phyloP scores from a whole-genome alignment of 2,888 invertebrate species.

The Atrina japonica region DNA sequence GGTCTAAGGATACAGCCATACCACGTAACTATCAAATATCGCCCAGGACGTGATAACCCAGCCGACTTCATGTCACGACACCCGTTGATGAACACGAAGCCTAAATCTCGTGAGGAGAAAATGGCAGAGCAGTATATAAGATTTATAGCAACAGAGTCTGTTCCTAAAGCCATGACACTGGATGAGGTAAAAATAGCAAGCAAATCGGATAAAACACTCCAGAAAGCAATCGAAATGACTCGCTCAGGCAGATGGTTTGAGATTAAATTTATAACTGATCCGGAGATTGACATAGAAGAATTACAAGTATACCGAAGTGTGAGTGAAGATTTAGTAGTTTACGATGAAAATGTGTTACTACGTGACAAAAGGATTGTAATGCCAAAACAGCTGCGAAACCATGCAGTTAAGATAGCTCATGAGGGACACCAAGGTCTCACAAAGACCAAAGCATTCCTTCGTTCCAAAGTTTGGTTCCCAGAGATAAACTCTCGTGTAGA shows the following conservation, averaged over 20 bases:
- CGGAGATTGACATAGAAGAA: conserved; percentile 41
- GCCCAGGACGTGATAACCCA: conserved; percentile 57
- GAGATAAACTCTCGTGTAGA: conserved; percentile 48
- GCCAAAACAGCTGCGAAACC: conserved; percentile 34
- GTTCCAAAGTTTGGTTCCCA: conserved; percentile 61
- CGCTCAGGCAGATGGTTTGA: conserved; percentile 43
- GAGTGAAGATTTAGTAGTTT: conserved; percentile 42
- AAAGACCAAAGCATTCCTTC: conserved; percentile 53
- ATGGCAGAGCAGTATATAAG: conserved; percentile 59
- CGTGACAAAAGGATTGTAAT: conserved; percentile 37
- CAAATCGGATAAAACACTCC: conserved; percentile 45
- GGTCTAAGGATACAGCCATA: conserved; percentile 52
- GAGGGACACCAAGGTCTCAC: conserved; percentile 59
- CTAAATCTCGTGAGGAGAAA: conserved; percentile 13
- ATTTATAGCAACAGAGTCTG: conserved; percentile 43
- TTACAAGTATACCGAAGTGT: conserved; percentile 27
- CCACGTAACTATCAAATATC: conserved; percentile 49
- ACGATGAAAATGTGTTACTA: conserved; percentile 35
- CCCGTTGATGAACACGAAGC: conserved; percentile 34
- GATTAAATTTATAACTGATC: conserved; percentile 23
- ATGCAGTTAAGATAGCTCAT: too few relatives aligned
- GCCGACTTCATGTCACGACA: conserved; percentile 61
- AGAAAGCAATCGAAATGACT: conserved; percentile 43
- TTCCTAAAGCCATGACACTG: conserved; percentile 55
- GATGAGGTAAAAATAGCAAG: conserved; percentile 53